Evolutionary conservation across 2,888 invertebrate species (phyloP).

Genomic region (Bombylius discolor): DNA sequence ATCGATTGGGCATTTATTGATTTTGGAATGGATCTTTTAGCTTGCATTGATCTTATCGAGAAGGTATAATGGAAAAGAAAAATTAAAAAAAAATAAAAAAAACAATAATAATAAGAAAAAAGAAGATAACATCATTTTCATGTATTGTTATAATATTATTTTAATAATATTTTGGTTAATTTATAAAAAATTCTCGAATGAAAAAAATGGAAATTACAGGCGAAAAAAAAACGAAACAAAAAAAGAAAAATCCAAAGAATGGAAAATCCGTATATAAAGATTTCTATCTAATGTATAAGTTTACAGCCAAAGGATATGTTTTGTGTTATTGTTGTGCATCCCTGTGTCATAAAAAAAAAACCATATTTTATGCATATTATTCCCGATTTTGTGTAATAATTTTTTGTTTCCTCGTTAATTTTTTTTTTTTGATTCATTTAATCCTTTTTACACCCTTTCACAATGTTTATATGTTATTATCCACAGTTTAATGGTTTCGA

Average conservation of each 20-base stretch:
- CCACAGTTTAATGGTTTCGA: constrained; percentile 79
- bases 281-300: too few species aligned
- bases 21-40: constrained; percentile 92
- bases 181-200: too few species aligned
- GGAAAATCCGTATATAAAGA: too few species aligned
- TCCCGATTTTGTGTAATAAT: not conserved
- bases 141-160: too few species aligned
- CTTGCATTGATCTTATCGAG: constrained; percentile 91
- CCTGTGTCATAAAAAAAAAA: not conserved
- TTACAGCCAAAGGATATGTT: too few species aligned
- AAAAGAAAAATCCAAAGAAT: too few species aligned
- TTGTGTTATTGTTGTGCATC: not conserved
- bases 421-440: not conserved
- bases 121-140: too few species aligned
- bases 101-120: too few species aligned
- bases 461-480: constrained; percentile 20
- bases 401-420: not conserved
- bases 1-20: constrained; percentile 95
- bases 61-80: constrained; percentile 44
- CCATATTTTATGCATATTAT: not conserved
- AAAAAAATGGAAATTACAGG: too few species aligned
- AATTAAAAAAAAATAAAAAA: not conserved
- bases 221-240: too few species aligned
- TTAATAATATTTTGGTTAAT: too few species aligned
- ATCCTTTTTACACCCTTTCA: too few species aligned